Evolutionary conservation across 2,797 vertebrate species (phyloP), one percentile per base, ranked within the genome.

Genomic region (Steatocranus sp.): DNA sequence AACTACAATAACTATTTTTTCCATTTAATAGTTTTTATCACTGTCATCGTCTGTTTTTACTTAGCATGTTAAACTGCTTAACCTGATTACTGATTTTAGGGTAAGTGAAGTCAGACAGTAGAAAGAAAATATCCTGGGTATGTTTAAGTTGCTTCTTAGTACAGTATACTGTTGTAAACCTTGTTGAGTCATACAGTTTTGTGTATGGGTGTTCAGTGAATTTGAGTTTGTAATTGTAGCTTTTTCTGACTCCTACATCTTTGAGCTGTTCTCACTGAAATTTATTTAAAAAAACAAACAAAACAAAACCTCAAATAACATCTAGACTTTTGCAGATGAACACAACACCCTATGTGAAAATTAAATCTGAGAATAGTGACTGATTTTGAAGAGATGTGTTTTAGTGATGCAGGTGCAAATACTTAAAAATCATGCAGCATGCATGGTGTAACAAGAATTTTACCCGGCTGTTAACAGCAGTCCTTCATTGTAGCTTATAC

Each of bases 121-220:
- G 66, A 18, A 27, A 46, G 15, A 27, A 46, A 27, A 8, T 68
- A 7, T 61, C 53, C 53, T 56, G 53, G 8, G 27, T 56, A 56
- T 63, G 34, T 68, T 46, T 46, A 18, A 11, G 9, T 46, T 70
- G 41, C 41, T 70, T 70, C 10, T 18, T 46, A 11, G 0, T 46
- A 36, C 32, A 61, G 10, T 4, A 34, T 30, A 43, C 48, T 23
- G 10, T 15, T 41, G 18, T 75, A 43, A 78, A 56, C 36, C 86
- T 83, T 91, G 86, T 86, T 89, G 51, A 32, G 12, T 43, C 17
- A 7, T 46, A 18, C 66, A 25, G 20, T 68, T 68, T 68, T 68
- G 38, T 70, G 4, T 43, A 46, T 70, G 3, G 0, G 4, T 46
- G 15, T 46, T 70, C 38, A 27, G 14, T 17, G 38, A 43, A 20